phyloP scores from a whole-genome alignment of 2,888 invertebrate genomes.

The Plebejus melissa region DNA sequence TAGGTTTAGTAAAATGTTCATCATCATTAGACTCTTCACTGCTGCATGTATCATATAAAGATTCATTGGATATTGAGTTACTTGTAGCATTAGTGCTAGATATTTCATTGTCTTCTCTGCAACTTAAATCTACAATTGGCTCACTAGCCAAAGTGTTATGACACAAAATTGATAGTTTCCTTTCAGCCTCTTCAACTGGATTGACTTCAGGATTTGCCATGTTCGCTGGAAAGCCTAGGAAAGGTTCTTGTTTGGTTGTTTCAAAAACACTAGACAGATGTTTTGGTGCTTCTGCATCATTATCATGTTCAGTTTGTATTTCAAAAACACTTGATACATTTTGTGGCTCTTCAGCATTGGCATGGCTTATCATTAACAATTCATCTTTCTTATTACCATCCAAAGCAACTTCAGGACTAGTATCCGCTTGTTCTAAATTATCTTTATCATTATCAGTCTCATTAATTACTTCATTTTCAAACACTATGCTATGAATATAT shows the following conservation, averaged over 20 bases:
- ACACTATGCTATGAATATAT: conserved; percentile 32
- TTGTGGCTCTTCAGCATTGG: background rate
- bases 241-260: conserved; percentile 4
- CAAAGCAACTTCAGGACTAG: background rate
- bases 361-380: background rate
- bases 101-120: conserved; percentile 22
- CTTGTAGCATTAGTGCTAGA: conserved; percentile 27
- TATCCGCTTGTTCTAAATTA: background rate
- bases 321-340: background rate
- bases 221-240: background rate
- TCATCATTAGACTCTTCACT: conserved; percentile 45
- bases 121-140: conserved; percentile 25
- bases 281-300: background rate
- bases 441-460: conserved; percentile 28
- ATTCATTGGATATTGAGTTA: conserved; percentile 41
- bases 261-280: background rate
- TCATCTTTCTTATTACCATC: background rate
- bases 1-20: conserved; percentile 30
- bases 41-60: conserved; percentile 62
- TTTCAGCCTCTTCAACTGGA: background rate
- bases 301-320: conserved; percentile 1
- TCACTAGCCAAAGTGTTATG: conserved; percentile 25
- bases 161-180: background rate
- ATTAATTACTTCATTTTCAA: conserved; percentile 42
- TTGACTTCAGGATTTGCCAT: background rate